A percentile compares a stretch with the other conserved stretches of the same genome.
phyloP scores from a whole-genome alignment of 2,797 vertebrate genomes.

The Neostethus bicornis region DNA sequence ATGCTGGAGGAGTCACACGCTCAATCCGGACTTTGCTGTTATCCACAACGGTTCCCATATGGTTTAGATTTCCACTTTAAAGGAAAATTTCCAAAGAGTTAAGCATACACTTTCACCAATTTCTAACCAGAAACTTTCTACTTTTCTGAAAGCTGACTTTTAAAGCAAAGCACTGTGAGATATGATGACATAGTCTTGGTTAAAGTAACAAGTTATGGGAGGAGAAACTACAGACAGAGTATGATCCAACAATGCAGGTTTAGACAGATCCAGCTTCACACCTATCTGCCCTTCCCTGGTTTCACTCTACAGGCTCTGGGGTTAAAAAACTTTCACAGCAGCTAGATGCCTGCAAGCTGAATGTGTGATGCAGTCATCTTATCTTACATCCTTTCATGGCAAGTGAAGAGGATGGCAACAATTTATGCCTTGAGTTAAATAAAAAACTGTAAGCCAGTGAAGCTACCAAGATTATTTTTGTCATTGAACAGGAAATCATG shows the following conservation, averaged over 20 bases:
- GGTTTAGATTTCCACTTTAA: constrained; percentile 32
- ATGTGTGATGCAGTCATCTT: constrained; percentile 40
- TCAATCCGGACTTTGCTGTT: constrained; percentile 34
- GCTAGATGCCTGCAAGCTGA: constrained; percentile 49
- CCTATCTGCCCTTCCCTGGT: constrained; percentile 71
- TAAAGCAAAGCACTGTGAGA: constrained; percentile 68
- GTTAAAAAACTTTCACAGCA: constrained; percentile 50
- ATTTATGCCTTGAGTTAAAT: constrained; percentile 14
- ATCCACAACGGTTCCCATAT: constrained; percentile 35
- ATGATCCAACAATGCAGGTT: constrained; percentile 79
- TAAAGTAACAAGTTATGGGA: constrained; percentile 76
- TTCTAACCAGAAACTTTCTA: constrained; percentile 52
- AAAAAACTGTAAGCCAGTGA: constrained; percentile 3
- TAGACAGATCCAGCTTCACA: constrained; percentile 78
- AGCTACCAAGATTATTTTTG: no score
- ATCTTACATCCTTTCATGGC: constrained; percentile 30
- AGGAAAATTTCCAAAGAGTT: constrained; percentile 36
- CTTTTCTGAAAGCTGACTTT: constrained; percentile 59
- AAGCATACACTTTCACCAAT: constrained; percentile 41
- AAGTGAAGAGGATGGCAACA: constrained; percentile 15
- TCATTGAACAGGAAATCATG: no score
- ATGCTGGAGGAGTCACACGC: constrained; percentile 18
- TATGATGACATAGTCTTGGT: constrained; percentile 77
- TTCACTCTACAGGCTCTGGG: constrained; percentile 60
- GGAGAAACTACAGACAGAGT: constrained; percentile 67